Percentiles rank a stretch among this genome's conserved stretches.
These are phyloP conservation scores for Rotaria macrura DNA, from an alignment of 2,888 invertebrate species.

Conservation along the genomic window DNA sequence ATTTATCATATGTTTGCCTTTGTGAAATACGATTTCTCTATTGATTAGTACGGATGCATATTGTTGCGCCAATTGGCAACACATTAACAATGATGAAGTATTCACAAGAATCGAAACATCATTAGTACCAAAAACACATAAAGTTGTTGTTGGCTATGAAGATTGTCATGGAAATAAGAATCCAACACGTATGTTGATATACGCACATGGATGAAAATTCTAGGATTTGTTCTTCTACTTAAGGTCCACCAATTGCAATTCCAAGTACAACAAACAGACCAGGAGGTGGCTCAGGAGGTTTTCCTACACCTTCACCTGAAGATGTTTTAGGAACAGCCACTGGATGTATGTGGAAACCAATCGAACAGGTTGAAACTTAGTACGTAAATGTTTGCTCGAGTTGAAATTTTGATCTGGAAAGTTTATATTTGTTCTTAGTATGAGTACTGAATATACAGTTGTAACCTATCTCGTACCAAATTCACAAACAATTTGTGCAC, in stretches of 20 bases:
- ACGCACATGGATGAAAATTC: not conserved
- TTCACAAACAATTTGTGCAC: not conserved
- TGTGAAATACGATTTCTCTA: not conserved
- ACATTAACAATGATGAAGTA: not conserved
- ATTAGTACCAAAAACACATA: not conserved
- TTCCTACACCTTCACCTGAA: not conserved
- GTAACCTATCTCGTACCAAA: conserved; percentile 3
- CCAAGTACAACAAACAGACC: not conserved
- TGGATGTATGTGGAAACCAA: not conserved
- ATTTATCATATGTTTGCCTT: not conserved
- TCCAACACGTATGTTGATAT: not conserved
- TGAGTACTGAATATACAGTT: not conserved
- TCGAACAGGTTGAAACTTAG: not conserved
- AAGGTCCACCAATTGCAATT: not conserved
- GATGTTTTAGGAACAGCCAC: not conserved
- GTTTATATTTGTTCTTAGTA: not conserved
- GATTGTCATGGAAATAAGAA: not conserved
- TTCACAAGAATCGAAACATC: not conserved
- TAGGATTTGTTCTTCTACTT: not conserved
- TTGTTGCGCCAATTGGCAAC: conserved; percentile 15
- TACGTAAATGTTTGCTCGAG: not conserved
- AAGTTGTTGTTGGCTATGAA: not conserved
- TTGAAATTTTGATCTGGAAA: too few species aligned
- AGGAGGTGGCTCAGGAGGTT: too few species aligned
- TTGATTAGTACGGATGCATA: not conserved